Percentiles rank a stretch among this genome's conserved stretches.
phyloP scores from a whole-genome alignment of 2,888 invertebrate genomes.

The Brachypterus glaber region DNA sequence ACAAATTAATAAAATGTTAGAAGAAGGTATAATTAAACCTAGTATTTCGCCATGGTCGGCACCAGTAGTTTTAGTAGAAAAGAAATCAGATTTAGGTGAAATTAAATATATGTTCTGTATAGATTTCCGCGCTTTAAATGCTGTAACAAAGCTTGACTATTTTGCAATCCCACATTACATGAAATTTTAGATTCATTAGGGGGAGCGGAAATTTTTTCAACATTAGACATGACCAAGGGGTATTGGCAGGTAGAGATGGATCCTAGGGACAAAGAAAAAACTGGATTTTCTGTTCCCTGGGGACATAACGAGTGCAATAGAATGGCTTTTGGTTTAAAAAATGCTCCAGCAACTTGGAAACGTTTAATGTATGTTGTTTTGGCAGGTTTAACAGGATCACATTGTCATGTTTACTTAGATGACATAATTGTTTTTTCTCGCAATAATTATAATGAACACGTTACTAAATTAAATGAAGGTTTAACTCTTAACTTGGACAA shows the following conservation, averaged over 20 bases:
- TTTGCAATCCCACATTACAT: slow-evolving; percentile 19
- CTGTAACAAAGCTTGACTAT: slow-evolving; percentile 19
- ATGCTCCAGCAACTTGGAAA: too few species aligned
- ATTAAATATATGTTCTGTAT: slow-evolving; percentile 16
- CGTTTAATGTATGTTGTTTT: slow-evolving; percentile 26
- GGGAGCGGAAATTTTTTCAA: slow-evolving; percentile 16
- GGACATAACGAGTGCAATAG: slow-evolving; percentile 25
- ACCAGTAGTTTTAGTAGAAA: slow-evolving; percentile 18
- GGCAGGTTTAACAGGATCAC: slow-evolving; percentile 18
- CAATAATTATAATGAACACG: slow-evolving; percentile 14
- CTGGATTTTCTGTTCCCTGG: slow-evolving; percentile 19
- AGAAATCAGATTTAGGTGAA: too few species aligned
- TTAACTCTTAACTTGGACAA: too few species aligned
- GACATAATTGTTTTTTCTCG: slow-evolving; percentile 15
- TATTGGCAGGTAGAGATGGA: slow-evolving; percentile 19
- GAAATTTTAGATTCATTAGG: slow-evolving; percentile 17
- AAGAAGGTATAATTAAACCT: background rate
- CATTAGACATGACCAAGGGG: slow-evolving; percentile 17
- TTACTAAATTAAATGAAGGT: slow-evolving; percentile 14
- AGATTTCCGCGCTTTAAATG: slow-evolving; percentile 20
- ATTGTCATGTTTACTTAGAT: slow-evolving; percentile 21
- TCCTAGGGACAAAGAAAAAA: slow-evolving; percentile 17
- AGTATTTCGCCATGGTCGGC: slow-evolving; percentile 5
- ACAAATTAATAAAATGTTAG: background rate
- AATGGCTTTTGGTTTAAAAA: slow-evolving; percentile 28